Conservation (phyloP, 1,140 invertebrate species). For the Megathymus violae region DNA sequence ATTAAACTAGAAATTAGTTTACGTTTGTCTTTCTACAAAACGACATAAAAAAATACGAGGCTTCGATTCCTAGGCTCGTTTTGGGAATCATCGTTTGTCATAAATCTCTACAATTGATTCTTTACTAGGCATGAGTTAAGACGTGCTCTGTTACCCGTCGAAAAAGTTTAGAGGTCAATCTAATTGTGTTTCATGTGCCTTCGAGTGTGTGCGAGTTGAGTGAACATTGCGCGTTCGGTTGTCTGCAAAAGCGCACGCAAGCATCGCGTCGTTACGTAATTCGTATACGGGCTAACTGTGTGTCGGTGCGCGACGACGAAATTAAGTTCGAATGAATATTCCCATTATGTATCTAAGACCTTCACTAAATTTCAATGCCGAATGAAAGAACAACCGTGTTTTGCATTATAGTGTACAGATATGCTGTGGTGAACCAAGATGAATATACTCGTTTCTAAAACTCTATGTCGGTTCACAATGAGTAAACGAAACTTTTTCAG, state of each 20-base stretch:
- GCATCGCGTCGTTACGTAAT: constrained; percentile 51
- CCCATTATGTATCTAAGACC: constrained; percentile 50
- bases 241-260: constrained; percentile 67
- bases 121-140: constrained; percentile 12
- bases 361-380: constrained; percentile 55
- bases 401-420: constrained; percentile 40
- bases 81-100: too few species aligned
- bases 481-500: constrained; percentile 46
- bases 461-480: constrained; percentile 52
- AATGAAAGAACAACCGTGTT: constrained; percentile 38
- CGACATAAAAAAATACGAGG: too few species aligned
- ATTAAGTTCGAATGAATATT: constrained; percentile 37
- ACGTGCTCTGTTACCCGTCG: constrained; percentile 12
- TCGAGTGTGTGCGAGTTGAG: constrained; percentile 40
- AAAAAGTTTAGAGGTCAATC: constrained; percentile 52
- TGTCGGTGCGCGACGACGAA: constrained; percentile 36
- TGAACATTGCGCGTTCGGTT: constrained; percentile 69
- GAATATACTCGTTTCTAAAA: constrained; percentile 40
- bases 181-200: constrained; percentile 37
- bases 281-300: constrained; percentile 32
- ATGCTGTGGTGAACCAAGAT: constrained; percentile 61
- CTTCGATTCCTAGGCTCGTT: too few species aligned
- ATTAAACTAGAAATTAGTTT: too few species aligned
- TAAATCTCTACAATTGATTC: too few species aligned
- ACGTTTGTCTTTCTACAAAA: too few species aligned